phyloP scores from a whole-genome alignment of 2,797 vertebrate genomes.

The Hippocampus kuda region DNA sequence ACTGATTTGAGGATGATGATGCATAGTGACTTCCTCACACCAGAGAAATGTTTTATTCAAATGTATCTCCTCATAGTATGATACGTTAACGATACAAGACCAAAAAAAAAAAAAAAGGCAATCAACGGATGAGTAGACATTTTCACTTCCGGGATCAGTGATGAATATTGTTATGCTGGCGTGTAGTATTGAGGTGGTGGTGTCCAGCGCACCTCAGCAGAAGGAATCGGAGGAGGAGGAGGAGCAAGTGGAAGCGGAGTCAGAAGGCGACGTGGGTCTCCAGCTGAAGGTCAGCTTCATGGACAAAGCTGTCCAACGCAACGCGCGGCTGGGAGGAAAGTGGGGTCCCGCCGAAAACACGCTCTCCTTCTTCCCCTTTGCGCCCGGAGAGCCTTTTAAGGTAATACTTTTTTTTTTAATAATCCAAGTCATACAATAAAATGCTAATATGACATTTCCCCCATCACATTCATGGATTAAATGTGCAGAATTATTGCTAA shows the following conservation, averaged over 20 bases:
- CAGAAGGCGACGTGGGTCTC: constrained; percentile 73
- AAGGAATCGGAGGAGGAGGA: not conserved
- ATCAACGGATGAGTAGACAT: too few species aligned
- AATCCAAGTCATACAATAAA: not conserved
- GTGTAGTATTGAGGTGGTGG: constrained; percentile 73
- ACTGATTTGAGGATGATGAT: too few species aligned
- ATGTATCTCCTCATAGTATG: too few species aligned
- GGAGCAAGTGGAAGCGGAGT: constrained; percentile 52
- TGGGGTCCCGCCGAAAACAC: constrained; percentile 79
- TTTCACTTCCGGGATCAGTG: too few species aligned
- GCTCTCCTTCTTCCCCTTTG: constrained; percentile 82
- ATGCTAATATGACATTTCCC: not conserved
- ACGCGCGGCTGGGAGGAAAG: constrained; percentile 74
- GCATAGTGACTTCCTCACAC: too few species aligned
- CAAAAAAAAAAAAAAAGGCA: too few species aligned
- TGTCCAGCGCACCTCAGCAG: constrained; percentile 62
- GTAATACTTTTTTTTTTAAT: constrained; percentile 19
- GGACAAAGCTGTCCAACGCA: constrained; percentile 76
- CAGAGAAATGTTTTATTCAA: too few species aligned
- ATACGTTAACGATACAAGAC: too few species aligned
- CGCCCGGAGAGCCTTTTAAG: constrained; percentile 80
- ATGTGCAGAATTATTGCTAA: too few species aligned
- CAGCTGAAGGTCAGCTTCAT: constrained; percentile 75
- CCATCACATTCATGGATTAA: too few species aligned
- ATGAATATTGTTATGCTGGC: not conserved